Base-by-base conservation (phyloP, 2,888 invertebrate genomes). In the Coenonympha glycerion region DNA sequence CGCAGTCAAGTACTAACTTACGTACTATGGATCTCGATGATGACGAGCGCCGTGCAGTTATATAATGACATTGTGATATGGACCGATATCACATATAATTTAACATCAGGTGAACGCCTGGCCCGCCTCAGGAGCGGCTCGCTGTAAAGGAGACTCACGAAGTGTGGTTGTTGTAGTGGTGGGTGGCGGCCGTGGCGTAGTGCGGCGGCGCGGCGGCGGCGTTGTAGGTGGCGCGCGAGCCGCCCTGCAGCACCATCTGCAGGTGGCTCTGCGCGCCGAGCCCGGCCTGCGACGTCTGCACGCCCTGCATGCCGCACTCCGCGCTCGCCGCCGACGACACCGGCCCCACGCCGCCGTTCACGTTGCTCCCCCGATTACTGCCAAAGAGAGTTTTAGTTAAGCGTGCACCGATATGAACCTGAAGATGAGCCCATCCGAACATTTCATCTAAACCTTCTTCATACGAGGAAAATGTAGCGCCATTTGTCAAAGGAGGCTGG, bases 241-340 rank as follows among this genome's bases (percentile, higher is more conserved):
- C 81, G 59, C 82, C 82, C 61, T 88, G 86, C 63, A 89, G 80
- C 62, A 87, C 86, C 70, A 81, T 78, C 63, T 87, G 88, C 59
- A 88, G 73, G 59, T 87, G 87, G 60, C 83, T 80, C 61, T 73
- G 71, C 55, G 62, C 59, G 56, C 47, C 55, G 47, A 39, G 36
- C 11, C 48, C 52, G 8, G 31, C 49, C 33, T 37, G 48, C 50
- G 52, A 57, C 55, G 57, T 39, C 26, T 44, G 53, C 8, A 37
- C 59, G 47, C 56, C 64, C 50, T 31, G 39, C 54, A 55, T 42
- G 33, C 31, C n/a, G 26, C 36, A 62, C 62, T 26, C 53, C 52
- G 37, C 54, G 44, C 39, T 53, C 39, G 59, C 50, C 42, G 51
- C 58, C 40, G 55, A 49, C 37, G 41, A 45, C 45, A 37, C 63